Conservation (phyloP, 2,888 invertebrate species). For the Trypoxylon attenuatum region DNA sequence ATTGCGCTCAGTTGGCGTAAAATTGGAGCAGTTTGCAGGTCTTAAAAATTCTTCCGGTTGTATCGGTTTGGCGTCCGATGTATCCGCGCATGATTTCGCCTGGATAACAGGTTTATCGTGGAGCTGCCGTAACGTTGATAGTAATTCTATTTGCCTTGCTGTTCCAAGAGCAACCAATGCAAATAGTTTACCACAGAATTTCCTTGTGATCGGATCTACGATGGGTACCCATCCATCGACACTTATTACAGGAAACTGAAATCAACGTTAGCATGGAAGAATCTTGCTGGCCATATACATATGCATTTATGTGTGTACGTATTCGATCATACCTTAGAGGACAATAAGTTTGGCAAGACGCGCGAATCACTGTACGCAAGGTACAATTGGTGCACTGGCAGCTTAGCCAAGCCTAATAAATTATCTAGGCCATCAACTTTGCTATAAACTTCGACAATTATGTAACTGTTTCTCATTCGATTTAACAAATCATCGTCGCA, state of each 20-base stretch:
- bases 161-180: conserved; percentile 79
- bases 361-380: conserved; percentile 78
- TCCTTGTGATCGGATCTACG: conserved; percentile 72
- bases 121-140: conserved; percentile 74
- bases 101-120: conserved; percentile 41
- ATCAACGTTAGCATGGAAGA: too few relatives aligned
- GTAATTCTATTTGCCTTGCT: conserved; percentile 77
- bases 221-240: conserved; percentile 79
- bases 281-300: too few relatives aligned
- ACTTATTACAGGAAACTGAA: conserved; percentile 78
- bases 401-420: conserved; percentile 76
- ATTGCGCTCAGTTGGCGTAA: not conserved
- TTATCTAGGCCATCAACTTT: conserved; percentile 67
- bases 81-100: too few relatives aligned
- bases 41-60: conserved; percentile 28
- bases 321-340: conserved; percentile 78
- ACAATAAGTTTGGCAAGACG: conserved; percentile 76
- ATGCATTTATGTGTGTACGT: too few relatives aligned
- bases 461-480: conserved; percentile 77
- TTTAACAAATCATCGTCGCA: conserved; percentile 77
- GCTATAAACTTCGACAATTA: conserved; percentile 77
- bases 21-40: not conserved
- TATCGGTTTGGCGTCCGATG: too few relatives aligned
- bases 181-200: conserved; percentile 76
- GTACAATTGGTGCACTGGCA: conserved; percentile 79